Base-by-base conservation (phyloP, 2,797 vertebrate genomes). In the Dipus sagitta region DNA sequence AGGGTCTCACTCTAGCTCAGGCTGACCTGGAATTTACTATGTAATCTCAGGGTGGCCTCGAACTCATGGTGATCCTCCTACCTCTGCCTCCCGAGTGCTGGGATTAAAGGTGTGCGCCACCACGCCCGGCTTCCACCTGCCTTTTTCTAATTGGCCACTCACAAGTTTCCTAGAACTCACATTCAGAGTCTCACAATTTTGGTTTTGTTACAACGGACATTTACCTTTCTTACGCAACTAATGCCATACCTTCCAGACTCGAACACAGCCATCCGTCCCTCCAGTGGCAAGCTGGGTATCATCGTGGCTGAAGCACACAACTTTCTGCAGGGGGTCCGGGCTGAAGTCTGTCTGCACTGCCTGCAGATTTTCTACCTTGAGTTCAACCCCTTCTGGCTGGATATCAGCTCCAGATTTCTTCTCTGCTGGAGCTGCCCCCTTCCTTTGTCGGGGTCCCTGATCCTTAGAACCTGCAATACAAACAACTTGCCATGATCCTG, bases 261-360 rank as follows among this genome's bases (percentile, higher is more conserved):
- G 98, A 42, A 99, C 72, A 96, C 98, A 98, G 95, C 99, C 99
- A 0, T 99, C 99, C 0, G 99, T 98, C 0, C 99, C 99, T 3
- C 99, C 99, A 0, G 99, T 99, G 92, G 99, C 98, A 20, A 99
- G 98, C 42, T 99, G 98, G 21, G 98, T 98, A 11, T 98, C 96
- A 77, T 99, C 99, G 0, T 97, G 88, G 60, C 98, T 99, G 97
- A 99, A 99, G 90, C 99, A 89, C 2, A 99, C 99, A 0, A 98
- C 98, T 95, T 99, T 99, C 98, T 99, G 99, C 77, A 99, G 98
- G 0, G 98, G 99, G 1, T 99, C 99, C 0, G 98, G 97, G 97
- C 99, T 99, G 95, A 98, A 97, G 94, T 99, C 99, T 0, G 99
- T 99, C 97, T 99, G 98, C 32, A 99, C 98, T 0, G 98, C 97